Percentiles rank a stretch among this genome's conserved stretches.
Evolutionary conservation across 2,797 vertebrate species (phyloP).

Genomic region (Atherinosoma microstoma): DNA sequence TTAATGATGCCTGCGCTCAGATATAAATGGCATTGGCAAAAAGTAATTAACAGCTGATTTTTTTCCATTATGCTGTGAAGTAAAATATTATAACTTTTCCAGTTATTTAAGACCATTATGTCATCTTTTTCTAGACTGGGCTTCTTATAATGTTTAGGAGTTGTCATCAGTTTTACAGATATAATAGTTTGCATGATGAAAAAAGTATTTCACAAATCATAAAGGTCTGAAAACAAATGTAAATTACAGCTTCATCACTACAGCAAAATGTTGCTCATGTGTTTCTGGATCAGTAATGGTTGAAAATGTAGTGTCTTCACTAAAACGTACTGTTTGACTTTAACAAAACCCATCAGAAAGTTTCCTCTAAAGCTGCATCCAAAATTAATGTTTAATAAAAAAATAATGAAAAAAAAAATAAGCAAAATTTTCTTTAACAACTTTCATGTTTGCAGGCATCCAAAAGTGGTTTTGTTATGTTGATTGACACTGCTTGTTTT

Average conservation of each 20-base stretch:
- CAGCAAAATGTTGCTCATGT: neutral
- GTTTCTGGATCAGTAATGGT: neutral
- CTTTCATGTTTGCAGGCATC: neutral
- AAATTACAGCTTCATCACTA: neutral
- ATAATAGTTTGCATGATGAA: neutral
- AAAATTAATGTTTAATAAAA: neutral
- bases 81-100: neutral
- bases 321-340: neutral
- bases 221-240: neutral
- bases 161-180: neutral
- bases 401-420: neutral
- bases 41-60: neutral
- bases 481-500: slow-evolving; percentile 12
- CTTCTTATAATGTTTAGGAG: neutral
- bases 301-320: neutral
- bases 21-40: neutral
- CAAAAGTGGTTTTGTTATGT: neutral
- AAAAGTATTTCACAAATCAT: neutral
- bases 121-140: neutral
- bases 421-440: neutral
- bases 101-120: neutral
- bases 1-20: slow-evolving; percentile 87
- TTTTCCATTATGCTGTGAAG: neutral
- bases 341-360: neutral
- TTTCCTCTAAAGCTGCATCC: slow-evolving; percentile 10